Evolutionary conservation across 2,113 vertebrate genomes (phyloP), one percentile per base, ranked within the genome.

Genomic region (Chionis minor): DNA sequence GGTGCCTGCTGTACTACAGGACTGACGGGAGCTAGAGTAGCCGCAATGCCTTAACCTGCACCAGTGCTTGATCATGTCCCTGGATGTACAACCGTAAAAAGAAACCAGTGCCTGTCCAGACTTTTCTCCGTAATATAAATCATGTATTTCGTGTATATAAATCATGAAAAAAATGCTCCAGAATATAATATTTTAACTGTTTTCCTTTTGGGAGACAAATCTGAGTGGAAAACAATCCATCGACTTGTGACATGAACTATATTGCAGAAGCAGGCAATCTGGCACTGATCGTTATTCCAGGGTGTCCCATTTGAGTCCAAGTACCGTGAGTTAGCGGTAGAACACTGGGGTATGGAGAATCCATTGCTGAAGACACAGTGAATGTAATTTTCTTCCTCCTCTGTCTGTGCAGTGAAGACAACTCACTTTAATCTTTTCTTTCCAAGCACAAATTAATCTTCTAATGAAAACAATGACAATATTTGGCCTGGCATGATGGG

Each of bases 361-460:
- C 89, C 81, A 44, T 42, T 47, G 83, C 90, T 58, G 61, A 79
- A 79, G 55, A 87, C 45, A 78, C 52, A 71, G 45, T 1, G 8
- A n/a, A 55, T 61, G 61, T 71, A 30, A 65, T 94, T 96, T 86
- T 32, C 69, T 86, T 85, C 72, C 52, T 78, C 44, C 65, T 56
- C 63, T 44, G 20, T 63, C 77, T 94, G 73, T 35, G 44, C 56
- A n/a, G 52, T 18, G 52, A 84, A 92, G 47, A 26, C 89, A 89
- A 79, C 81, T 81, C 7, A 9, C 30, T 81, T 92, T 84, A 79
- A 91, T 92, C 73, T 91, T 78, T 85, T 67, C 65, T 92, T 91
- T 55, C 89, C 93, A 59, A 94, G 86, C 65, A 40, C 84, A 79
- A 74, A 95, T 89, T 81, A 92, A 91, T 96, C 77, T 91, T 63